Conservation (phyloP, 2,888 invertebrate genomes). For the Conomelus anceps region DNA sequence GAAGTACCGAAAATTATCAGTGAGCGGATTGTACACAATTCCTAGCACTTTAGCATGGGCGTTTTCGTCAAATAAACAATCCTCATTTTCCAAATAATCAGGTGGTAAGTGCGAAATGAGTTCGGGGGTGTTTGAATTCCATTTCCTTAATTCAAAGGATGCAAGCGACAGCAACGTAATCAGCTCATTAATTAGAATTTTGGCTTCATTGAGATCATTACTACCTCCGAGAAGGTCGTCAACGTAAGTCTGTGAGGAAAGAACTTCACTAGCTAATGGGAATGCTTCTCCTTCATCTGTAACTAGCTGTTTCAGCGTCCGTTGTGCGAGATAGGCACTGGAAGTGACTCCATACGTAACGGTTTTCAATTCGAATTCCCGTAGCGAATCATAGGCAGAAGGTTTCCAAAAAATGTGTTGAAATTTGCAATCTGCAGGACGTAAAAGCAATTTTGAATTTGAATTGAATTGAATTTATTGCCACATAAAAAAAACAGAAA, state of each 20-base stretch:
- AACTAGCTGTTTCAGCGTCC: not conserved
- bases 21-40: not conserved
- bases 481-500: no score
- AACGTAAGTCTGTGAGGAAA: not conserved
- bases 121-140: not conserved
- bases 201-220: not conserved
- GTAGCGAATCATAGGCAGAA: not conserved
- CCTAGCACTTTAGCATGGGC: not conserved
- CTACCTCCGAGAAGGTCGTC: not conserved
- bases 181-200: not conserved
- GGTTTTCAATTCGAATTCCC: not conserved
- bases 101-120: not conserved
- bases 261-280: not conserved
- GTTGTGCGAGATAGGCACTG: not conserved
- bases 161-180: not conserved
- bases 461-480: no score
- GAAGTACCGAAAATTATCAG: not conserved
- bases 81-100: not conserved
- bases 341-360: not conserved
- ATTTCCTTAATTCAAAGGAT: not conserved
- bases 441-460: no score
- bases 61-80: not conserved
- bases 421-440: not conserved
- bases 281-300: not conserved
- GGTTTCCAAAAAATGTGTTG: not conserved